A percentile compares a stretch with the other conserved stretches of the same genome.
Evolutionary conservation across 2,797 vertebrate species (phyloP).

Genomic region (Neosilurus mollespiculum): DNA sequence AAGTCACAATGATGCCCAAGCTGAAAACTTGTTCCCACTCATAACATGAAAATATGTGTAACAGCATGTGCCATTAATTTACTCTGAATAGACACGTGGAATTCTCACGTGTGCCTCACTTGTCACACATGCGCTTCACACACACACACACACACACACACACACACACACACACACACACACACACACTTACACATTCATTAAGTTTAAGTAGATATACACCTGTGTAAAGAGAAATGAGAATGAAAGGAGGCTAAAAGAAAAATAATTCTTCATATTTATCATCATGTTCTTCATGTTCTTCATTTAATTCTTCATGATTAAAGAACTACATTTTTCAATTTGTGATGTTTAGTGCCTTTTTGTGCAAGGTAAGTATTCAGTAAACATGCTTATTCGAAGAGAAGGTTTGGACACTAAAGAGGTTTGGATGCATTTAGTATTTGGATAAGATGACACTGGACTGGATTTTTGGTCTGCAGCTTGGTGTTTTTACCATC

Average conservation of each 20-base stretch:
- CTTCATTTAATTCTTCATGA: no score
- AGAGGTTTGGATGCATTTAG: conserved; percentile 11
- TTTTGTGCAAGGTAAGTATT: neutral
- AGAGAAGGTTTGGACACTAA: neutral
- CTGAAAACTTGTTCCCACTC: conserved; percentile 1
- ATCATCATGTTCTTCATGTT: no score
- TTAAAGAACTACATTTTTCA: neutral
- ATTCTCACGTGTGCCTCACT: neutral
- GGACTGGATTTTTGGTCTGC: conserved; percentile 4
- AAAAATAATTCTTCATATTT: no score
- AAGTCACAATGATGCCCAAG: conserved; percentile 12
- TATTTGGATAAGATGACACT: conserved; percentile 22
- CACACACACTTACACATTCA: no score
- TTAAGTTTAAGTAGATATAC: no score
- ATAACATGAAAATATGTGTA: neutral
- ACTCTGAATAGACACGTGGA: conserved; percentile 16
- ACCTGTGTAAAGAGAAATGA: neutral
- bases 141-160: no score
- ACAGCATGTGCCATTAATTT: conserved; percentile 8
- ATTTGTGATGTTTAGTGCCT: neutral
- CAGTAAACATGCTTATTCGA: conserved; percentile 5
- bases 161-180: no score
- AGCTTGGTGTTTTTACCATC: conserved; percentile 8
- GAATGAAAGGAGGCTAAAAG: neutral
- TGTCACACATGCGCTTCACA: no score